phyloP scores from a whole-genome alignment of 2,797 vertebrate genomes.

The Danio choprae region DNA sequence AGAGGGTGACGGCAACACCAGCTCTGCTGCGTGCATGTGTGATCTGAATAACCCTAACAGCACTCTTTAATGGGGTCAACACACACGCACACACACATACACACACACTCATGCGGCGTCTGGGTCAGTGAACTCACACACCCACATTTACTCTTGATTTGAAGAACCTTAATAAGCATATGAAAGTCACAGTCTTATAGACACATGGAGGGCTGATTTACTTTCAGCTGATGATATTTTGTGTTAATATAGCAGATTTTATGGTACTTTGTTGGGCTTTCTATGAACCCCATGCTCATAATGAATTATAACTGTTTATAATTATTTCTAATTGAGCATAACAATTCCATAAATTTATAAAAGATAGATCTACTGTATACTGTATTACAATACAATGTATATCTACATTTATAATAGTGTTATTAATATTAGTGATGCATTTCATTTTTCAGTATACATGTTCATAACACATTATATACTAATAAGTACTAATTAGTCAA shows the following conservation, averaged over 20 bases:
- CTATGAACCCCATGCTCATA: too few relatives aligned
- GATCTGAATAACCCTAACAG: conserved; percentile 20
- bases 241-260: not conserved
- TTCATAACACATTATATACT: too few relatives aligned
- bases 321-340: too few relatives aligned
- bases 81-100: conserved; percentile 17
- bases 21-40: conserved; percentile 36
- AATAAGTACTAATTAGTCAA: too few relatives aligned
- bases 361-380: too few relatives aligned
- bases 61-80: conserved; percentile 39
- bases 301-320: too few relatives aligned
- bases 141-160: not conserved
- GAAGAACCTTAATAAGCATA: not conserved
- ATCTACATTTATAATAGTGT: too few relatives aligned
- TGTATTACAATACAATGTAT: too few relatives aligned
- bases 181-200: not conserved
- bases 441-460: too few relatives aligned
- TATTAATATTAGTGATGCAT: too few relatives aligned
- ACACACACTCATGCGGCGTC: conserved; percentile 6
- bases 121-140: conserved; percentile 28
- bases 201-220: not conserved
- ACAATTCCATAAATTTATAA: too few relatives aligned
- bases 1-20: conserved; percentile 44
- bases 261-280: too few relatives aligned
- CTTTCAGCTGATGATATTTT: not conserved